Percentiles rank a stretch among this genome's conserved stretches.
Conservation (phyloP, 2,113 vertebrate genomes). For the Cromileptes altivelis region DNA sequence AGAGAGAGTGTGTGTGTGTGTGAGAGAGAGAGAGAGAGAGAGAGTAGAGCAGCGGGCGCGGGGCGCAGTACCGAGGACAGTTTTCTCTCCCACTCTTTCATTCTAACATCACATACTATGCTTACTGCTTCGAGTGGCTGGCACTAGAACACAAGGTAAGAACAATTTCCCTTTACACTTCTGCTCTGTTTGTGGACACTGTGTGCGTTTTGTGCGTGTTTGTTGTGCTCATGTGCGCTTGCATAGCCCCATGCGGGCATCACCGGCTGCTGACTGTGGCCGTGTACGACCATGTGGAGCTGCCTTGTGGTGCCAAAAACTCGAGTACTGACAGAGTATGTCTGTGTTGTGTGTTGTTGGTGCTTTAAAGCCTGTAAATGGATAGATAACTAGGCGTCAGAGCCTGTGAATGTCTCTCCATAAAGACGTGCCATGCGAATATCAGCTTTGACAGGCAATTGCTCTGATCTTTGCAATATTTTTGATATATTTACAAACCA, state of each 20-base stretch:
- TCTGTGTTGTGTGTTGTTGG: not conserved
- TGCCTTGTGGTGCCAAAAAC: not conserved
- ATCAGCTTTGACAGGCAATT: not conserved
- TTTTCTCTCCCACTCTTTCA: constrained; percentile 32
- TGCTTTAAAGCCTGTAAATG: not conserved
- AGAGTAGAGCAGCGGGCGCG: not conserved
- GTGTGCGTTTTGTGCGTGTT: not conserved
- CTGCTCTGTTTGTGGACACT: not conserved
- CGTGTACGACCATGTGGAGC: constrained; percentile 58
- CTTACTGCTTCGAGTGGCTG: not conserved
- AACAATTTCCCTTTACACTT: not conserved
- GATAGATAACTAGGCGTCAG: not conserved
- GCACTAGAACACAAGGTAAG: constrained; percentile 57
- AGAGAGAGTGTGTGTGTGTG: no score
- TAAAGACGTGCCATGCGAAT: not conserved
- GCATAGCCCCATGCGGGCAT: constrained; percentile 12
- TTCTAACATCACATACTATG: constrained; percentile 36
- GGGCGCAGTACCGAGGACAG: constrained; percentile 41
- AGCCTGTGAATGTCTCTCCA: not conserved
- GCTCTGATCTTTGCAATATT: not conserved
- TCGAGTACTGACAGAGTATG: not conserved
- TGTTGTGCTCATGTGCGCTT: constrained; percentile 25
- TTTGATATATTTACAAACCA: not conserved
- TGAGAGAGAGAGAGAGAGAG: not conserved
- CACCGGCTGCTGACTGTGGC: constrained; percentile 9